Base-by-base conservation (phyloP, 2,113 vertebrate genomes). In the Channa maculata region DNA sequence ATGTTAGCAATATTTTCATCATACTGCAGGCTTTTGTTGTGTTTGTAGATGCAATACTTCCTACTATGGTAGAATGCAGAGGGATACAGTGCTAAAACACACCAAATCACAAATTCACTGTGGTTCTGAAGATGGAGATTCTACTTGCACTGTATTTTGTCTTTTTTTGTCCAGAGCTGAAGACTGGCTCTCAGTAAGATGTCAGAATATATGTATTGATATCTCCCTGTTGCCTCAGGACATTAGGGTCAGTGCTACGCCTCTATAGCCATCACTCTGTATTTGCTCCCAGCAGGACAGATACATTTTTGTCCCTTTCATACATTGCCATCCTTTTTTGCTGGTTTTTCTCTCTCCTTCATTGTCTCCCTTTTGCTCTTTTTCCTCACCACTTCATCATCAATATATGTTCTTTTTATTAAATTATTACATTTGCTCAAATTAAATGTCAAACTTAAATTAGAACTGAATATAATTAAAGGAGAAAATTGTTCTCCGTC, bases 161-260 rank as follows among this genome's bases (percentile, higher is more conserved):
- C 60, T 48, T 51, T 38, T 55, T 43, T 9, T 43, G 8, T 62
- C 59, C 24, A 36, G 52, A 57, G n/a, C 45, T 59, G 61, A 51
- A 58, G 37, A 62, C 36, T 6, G 45, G 41, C 46, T 68, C 48
- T 78, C 50, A 44, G 70, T 60, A 60, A 84, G 50, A 48, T 71
- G 74, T 81, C 74, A 66, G 51, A 45, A 15, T 43, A 54, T 55
- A 61, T 67, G 78, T 77, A 71, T 63, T 74, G 83, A 81, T 81
- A 74, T 77, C 60, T 75, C 49, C 50, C 53, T 50, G 45, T 66
- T 37, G 66, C 79, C 75, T 63, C n/a, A 75, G 57, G 79, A 67
- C 75, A 78, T 49, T 14, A 49, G 58, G 55, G 66, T 71, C 67
- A 75, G 58, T 54, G 24, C 66, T 60, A 41, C 6, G 51, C 44